Conservation (phyloP, 2,888 invertebrate genomes). For the Synergus laeviventris region DNA sequence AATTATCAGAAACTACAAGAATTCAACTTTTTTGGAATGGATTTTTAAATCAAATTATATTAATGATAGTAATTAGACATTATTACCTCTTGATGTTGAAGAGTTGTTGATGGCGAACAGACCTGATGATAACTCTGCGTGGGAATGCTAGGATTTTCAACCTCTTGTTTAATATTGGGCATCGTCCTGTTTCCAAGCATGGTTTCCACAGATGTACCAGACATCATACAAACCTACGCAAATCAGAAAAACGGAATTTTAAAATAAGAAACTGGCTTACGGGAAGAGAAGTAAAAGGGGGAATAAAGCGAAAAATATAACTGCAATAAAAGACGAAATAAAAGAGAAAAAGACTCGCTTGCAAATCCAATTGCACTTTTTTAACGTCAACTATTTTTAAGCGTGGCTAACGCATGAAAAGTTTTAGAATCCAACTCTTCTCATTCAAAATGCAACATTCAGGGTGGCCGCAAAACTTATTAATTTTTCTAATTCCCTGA, state of each 20-base stretch:
- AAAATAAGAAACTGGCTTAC: not conserved
- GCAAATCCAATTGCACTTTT: slow-evolving; percentile 64
- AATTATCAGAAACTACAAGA: too few relatives aligned
- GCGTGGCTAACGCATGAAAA: slow-evolving; percentile 63
- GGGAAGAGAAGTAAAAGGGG: slow-evolving; percentile 41
- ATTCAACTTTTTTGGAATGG: too few relatives aligned
- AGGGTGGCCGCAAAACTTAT: too few relatives aligned
- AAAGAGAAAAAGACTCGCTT: slow-evolving; percentile 37
- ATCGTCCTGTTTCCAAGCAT: slow-evolving; percentile 75
- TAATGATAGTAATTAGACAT: slow-evolving; percentile 7
- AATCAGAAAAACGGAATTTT: not conserved
- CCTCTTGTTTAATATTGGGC: slow-evolving; percentile 80
- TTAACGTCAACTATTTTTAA: slow-evolving; percentile 69
- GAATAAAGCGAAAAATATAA: slow-evolving; percentile 1
- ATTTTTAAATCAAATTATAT: too few relatives aligned
- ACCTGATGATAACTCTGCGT: slow-evolving; percentile 73
- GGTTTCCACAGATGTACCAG: slow-evolving; percentile 74
- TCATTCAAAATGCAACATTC: too few relatives aligned
- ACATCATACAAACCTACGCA: slow-evolving; percentile 85
- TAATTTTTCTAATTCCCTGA: too few relatives aligned
- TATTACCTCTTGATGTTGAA: slow-evolving; percentile 74
- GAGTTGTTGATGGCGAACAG: slow-evolving; percentile 75
- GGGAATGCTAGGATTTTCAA: slow-evolving; percentile 75
- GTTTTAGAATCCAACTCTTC: slow-evolving; percentile 68
- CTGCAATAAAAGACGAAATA: slow-evolving; percentile 12